Base-by-base conservation (phyloP, 2,113 vertebrate species). In the Takifugu flavidus region DNA sequence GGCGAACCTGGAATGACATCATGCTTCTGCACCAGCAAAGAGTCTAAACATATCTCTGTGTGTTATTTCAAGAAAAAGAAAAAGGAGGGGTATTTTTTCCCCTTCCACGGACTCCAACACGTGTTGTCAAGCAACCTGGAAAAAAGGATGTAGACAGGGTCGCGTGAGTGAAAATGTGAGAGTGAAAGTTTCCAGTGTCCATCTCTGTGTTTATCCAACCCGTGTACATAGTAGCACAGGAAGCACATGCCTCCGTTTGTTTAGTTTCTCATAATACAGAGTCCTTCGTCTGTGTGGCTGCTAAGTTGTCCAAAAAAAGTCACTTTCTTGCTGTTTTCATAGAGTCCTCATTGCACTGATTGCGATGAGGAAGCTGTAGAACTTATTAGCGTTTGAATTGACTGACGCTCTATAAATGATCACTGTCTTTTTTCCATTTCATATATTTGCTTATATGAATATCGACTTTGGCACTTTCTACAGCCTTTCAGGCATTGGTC, bases 201-300 rank as follows among this genome's bases (percentile, higher is more conserved):
- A 8, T 54, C 63, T 62, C 57, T 53, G 73, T 77, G 85, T 85
- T 86, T 83, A 87, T 78, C 81, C 79, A 71, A 74, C 54, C 43
- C 56, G 68, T 79, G 44, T 34, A 55, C 71, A 4, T 27, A 62
- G 74, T 84, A 79, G 76, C 53, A 82, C 59, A 86, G 89, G 88
- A 90, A 89, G 88, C 84, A 82, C 78, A 58, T 70, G 84, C 88
- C 86, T 87, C 54, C 49, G 77, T 89, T 89, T 91, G 87, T 90
- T 90, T 89, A 86, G 87, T 91, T 86, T 79, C 85, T 28, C 43
- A 10, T 88, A 83, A 64, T 61, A 89, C 85, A 2, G 67, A 71
- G 66, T 58, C 59, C 53, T 69, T 53, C 78, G 69, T 59, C 57
- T 65, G 66, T 67, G 34, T 56, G 68, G 78, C 78, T 64, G 53